Evolutionary conservation across 2,113 vertebrate species (phyloP), one percentile per base, ranked within the genome.

Genomic region (Gallinago media): DNA sequence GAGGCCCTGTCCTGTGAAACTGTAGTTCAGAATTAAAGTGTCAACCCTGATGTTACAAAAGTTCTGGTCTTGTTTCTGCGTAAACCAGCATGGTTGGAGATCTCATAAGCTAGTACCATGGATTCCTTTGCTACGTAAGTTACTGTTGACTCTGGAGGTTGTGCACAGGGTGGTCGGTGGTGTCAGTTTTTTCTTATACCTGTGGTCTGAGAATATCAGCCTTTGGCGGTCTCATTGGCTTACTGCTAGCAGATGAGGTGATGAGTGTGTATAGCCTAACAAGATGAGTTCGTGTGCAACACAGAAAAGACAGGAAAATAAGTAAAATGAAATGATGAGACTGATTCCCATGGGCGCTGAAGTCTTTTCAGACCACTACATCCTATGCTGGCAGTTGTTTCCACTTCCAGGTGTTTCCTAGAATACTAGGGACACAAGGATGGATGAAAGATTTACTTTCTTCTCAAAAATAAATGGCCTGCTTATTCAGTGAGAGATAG

Each of bases 111-210:
- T 9, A 31, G 26, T 21, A 46, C 18, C 8, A 8, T 3, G 18
- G n/a, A 17, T 65, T 6, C 7, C 20, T 36, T 22, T 79, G 40
- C 38, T 82, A 17, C 68, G 18, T 12, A 36, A 27, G 16, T 58
- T 65, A 10, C 38, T 61, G 15, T 29, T 90, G 44, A 29, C 54
- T 74, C 44, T 25, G 38, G n/a, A 66, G 17, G 22, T 70, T 44
- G 40, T 58, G 5, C 5, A 1, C 26, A 25, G 26, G 3, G 1
- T 34, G 15, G 11, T 67, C 1, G 0, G 20, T 67, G 23, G 6
- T 50, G 21, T 58, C 36, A 62, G 10, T 5, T 80, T 84, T 80
- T 82, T 66, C 25, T 76, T 85, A 8, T 3, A 26, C 12, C 2
- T 67, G 27, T 63, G 15, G 17, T 72, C 36, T 56, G 47, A 68